Percentiles rank a stretch among this genome's conserved stretches.
phyloP scores from a whole-genome alignment of 2,888 invertebrate species.

The Philereme vetulata region DNA sequence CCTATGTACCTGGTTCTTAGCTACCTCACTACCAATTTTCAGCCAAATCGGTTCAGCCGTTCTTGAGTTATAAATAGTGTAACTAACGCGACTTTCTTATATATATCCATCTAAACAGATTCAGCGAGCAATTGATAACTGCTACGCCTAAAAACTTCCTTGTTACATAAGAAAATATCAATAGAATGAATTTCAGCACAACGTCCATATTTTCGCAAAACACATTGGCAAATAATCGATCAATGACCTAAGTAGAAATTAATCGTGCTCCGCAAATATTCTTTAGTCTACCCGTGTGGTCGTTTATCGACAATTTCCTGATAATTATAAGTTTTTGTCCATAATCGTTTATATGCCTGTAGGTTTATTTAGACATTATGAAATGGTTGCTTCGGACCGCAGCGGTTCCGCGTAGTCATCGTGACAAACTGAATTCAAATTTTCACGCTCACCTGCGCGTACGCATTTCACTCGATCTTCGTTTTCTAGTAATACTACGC shows the following conservation, averaged over 20 bases:
- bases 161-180: no score
- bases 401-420: slow-evolving; percentile 36
- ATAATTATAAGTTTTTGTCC: slow-evolving; percentile 24
- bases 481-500: slow-evolving; percentile 63
- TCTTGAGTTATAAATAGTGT: no score
- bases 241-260: neutral
- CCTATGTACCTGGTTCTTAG: no score
- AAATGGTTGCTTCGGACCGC: slow-evolving; percentile 25
- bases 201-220: neutral
- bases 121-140: no score
- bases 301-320: slow-evolving; percentile 19
- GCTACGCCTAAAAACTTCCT: no score
- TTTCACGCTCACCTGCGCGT: slow-evolving; percentile 62
- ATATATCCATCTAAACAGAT: no score
- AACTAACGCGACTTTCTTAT: no score
- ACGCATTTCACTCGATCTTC: slow-evolving; percentile 57
- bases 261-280: slow-evolving; percentile 4
- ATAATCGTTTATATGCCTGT: neutral
- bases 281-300: neutral
- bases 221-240: slow-evolving; percentile 1
- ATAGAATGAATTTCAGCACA: neutral
- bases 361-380: slow-evolving; percentile 13
- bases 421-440: slow-evolving; percentile 60
- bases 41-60: no score
- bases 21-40: no score